Evolutionary conservation across 2,113 vertebrate species (phyloP).

Genomic region (Cebus imitator): DNA sequence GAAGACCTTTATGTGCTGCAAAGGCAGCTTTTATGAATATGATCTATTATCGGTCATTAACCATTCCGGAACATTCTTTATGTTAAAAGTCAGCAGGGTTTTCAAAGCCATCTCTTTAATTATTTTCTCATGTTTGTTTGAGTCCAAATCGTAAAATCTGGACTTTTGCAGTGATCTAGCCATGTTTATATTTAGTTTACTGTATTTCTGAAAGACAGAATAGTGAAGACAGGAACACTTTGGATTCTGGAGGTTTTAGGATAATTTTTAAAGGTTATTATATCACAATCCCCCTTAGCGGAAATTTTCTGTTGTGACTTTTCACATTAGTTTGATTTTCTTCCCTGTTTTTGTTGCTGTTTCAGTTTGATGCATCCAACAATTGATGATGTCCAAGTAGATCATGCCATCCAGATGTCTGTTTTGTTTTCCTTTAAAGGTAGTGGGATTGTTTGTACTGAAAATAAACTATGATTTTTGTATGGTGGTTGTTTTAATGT

Average conservation of each 20-base stretch:
- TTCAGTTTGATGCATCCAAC: neutral
- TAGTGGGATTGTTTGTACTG: neutral
- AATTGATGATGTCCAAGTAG: neutral
- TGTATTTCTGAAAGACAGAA: neutral
- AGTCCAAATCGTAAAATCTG: neutral
- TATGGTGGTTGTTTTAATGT: neutral
- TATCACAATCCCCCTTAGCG: neutral
- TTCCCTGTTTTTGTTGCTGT: neutral
- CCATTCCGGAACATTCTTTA: neutral
- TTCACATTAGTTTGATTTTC: neutral
- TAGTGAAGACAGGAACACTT: neutral
- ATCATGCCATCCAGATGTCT: neutral
- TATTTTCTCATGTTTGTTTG: conserved; percentile 41
- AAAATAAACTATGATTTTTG: neutral
- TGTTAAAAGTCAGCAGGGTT: neutral
- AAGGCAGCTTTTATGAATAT: neutral
- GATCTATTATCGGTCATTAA: neutral
- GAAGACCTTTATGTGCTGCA: neutral
- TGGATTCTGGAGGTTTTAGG: neutral
- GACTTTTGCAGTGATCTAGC: neutral
- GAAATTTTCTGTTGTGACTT: neutral
- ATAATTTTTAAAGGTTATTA: neutral
- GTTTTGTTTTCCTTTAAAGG: neutral
- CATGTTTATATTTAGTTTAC: neutral
- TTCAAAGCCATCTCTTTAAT: conserved; percentile 31